A percentile compares a stretch with the other conserved stretches of the same genome.
These are phyloP conservation scores for Lophura swinhoii DNA, from an alignment of 2,797 vertebrate genomes.

Conservation along the genomic window DNA sequence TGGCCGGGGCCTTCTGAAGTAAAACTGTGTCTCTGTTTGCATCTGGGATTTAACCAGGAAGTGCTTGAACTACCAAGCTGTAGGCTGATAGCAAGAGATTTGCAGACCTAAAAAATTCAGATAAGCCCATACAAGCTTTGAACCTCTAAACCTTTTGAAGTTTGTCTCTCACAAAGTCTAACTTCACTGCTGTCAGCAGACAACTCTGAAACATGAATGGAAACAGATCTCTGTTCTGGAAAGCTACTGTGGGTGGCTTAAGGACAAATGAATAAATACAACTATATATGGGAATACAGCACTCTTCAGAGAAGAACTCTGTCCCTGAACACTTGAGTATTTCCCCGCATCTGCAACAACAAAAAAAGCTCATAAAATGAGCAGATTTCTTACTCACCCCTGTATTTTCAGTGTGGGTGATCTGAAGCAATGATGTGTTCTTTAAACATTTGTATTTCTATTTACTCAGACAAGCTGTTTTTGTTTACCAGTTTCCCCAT, in stretches of 20 bases:
- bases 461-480: constrained; percentile 41
- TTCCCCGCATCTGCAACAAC: background rate
- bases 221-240: constrained; percentile 45
- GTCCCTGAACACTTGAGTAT: background rate
- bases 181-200: constrained; percentile 9
- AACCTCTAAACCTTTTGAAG: constrained; percentile 52
- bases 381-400: background rate
- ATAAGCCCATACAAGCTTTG: constrained; percentile 60
- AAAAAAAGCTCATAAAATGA: background rate
- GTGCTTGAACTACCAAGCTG: constrained; percentile 40
- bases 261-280: background rate
- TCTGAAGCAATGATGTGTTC: background rate
- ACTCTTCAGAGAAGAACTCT: background rate
- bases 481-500: constrained; percentile 11
- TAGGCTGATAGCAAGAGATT: constrained; percentile 50
- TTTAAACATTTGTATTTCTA: constrained; percentile 36
- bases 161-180: constrained; percentile 7
- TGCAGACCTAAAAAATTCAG: constrained; percentile 61
- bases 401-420: background rate
- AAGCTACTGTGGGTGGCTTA: constrained; percentile 18
- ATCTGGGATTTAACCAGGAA: constrained; percentile 40
- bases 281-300: background rate
- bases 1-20: constrained; percentile 13
- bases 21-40: constrained; percentile 32
- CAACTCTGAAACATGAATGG: background rate